Evolutionary conservation across 1,140 invertebrate species (phyloP), one percentile per base, ranked within the genome.

Genomic region (Monochamus saltuarius): DNA sequence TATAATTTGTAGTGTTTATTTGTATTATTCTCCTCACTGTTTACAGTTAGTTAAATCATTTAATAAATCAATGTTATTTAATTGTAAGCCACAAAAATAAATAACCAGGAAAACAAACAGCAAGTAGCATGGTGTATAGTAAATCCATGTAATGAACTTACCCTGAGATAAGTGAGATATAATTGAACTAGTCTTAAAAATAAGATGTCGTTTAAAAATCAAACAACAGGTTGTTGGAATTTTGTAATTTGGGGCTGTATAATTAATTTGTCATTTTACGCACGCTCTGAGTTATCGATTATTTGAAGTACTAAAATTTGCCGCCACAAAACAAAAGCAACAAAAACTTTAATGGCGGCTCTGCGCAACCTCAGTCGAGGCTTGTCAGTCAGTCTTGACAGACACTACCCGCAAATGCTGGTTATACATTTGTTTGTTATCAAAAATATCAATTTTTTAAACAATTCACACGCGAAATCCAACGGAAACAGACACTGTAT

Each of bases 381-480:
- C 19, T 47, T 57, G 63, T 65, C 60, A 49, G 57, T 66, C 61
- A 62, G 56, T 66, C 55, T 34, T 69, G 65, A 67, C 68, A 69
- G 64, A 67, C 66, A 67, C 59, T 62, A 67, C 49, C 47, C 50
- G 58, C 59, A 63, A 54, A 64, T 59, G 52, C 57, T 64, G 57
- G 52, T 64, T 52, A 52, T 37, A 50, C 51, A 50, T 58, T 64
- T 67, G 51, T 57, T 62, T 59, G 40, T 63, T 59, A 43, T 51
- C 45, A 37, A 13, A 59, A 50, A 55, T 58, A 57, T 56, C 49
- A 60, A 34, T 64, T 59, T 57, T 62, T 64, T 68, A 61, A 62
- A 63, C 49, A 49, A 61, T 54, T 45, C 36, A 45, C 45, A 59
- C 45, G 51, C 37, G 49, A 53, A 60, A 47, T n/a, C 11, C 47